Base-by-base conservation (phyloP, 2,113 vertebrate species). In the Aspidoscelis tigris region DNA sequence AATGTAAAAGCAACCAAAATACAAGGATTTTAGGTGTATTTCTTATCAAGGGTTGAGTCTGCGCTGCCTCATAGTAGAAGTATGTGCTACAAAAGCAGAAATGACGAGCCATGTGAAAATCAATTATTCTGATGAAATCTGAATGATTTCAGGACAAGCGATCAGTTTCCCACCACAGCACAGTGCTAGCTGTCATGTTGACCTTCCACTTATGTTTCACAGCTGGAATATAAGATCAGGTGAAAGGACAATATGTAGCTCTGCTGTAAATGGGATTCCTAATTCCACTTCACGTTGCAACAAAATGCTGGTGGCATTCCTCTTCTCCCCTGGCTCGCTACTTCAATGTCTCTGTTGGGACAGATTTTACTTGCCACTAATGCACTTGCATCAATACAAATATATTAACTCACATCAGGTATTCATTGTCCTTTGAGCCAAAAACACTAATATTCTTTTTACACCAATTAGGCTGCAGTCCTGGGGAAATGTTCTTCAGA, bases 71-170 rank as follows among this genome's bases (percentile, higher is more conserved):
- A 80, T 6, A 89, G 76, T 20, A 65, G 82, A 87, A 90, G 61
- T 21, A 81, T 58, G 78, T 89, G 89, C 85, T 78, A 80, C 85
- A 89, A 82, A 81, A 92, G 88, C 65, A 76, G 65, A 87, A 90
- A 91, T 68, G 75, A 8, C 87, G 78, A 86, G 88, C 89, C 93
- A 91, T 75, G 65, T 84, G 90, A 92, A 95, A 94, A 93, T 90
- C 91, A 95, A 88, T 95, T 93, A 94, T 92, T 92, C 90, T 84
- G 73, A 91, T 44, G 55, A 88, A 92, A 94, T 64, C 26, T 33
- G 66, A 95, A 89, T 61, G 84, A 93, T 90, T 80, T 89, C 80
- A 85, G 78, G 86, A 91, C 90, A 92, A 87, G 61, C 88, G 43
- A 85, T 85, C 87, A 76, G 89, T 87, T 91, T 89, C 83, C 83